Percentiles rank a stretch among this genome's conserved stretches.
Evolutionary conservation across 2,888 invertebrate species (phyloP).

Genomic region (Polymixis lichenea): DNA sequence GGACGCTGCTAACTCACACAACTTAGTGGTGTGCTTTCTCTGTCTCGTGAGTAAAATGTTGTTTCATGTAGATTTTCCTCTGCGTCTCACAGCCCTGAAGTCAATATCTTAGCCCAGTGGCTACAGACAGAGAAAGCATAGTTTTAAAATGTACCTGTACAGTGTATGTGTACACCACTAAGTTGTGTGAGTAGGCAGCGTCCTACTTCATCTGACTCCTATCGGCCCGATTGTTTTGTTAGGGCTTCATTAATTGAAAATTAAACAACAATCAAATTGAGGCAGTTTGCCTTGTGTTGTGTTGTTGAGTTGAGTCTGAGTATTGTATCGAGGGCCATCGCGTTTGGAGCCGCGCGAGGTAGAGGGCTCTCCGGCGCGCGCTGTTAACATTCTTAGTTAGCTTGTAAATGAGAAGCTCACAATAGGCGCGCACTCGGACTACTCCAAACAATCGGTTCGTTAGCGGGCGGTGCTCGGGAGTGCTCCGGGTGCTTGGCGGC

Average conservation of each 20-base stretch:
- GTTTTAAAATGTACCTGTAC: background rate
- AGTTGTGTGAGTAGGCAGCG: background rate
- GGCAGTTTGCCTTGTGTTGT: slow-evolving; percentile 6
- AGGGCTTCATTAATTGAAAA: slow-evolving; percentile 9
- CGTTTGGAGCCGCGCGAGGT: background rate
- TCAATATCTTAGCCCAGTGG: too few relatives aligned
- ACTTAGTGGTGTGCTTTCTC: too few relatives aligned
- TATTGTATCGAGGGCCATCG: slow-evolving; percentile 40
- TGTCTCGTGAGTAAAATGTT: too few relatives aligned
- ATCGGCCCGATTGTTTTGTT: background rate
- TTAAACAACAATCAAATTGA: slow-evolving; percentile 17
- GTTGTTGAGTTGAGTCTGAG: slow-evolving; percentile 17
- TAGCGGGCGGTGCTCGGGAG: slow-evolving; percentile 18
- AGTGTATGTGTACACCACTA: background rate
- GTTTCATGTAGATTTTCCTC: too few relatives aligned
- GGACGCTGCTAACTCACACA: too few relatives aligned
- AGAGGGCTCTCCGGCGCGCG: slow-evolving; percentile 10
- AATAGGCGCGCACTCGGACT: slow-evolving; percentile 32
- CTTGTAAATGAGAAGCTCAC: slow-evolving; percentile 43
- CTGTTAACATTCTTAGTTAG: slow-evolving; percentile 41
- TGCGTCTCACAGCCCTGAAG: too few relatives aligned
- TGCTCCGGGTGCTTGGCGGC: background rate
- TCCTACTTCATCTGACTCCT: too few relatives aligned
- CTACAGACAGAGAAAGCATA: background rate
- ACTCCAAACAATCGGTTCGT: slow-evolving; percentile 44